Conservation (phyloP, 2,888 invertebrate species). For the Drosophila colorata region DNA sequence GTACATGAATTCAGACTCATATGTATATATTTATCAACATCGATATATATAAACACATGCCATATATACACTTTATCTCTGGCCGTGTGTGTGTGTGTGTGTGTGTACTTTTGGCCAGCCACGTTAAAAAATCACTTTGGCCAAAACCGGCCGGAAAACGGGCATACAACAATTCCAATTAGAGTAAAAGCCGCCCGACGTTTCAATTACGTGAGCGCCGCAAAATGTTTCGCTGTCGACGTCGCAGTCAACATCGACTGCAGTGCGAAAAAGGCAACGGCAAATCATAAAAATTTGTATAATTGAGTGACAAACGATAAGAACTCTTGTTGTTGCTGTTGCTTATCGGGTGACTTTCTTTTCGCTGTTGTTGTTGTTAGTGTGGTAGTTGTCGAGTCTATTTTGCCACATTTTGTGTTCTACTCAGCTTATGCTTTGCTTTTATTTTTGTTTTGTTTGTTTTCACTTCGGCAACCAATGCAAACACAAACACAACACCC, state of each 20-base stretch:
- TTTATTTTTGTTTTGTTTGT: conserved; percentile 55
- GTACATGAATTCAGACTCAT: neutral
- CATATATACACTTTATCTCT: conserved; percentile 12
- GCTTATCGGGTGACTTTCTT: conserved; percentile 52
- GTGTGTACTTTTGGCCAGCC: conserved; percentile 70
- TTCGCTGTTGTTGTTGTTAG: conserved; percentile 19
- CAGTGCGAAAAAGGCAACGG: conserved; percentile 46
- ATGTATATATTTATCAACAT: neutral
- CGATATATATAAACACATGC: too few species aligned
- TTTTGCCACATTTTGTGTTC: conserved; percentile 52
- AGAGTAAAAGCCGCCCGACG: conserved; percentile 65
- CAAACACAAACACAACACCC: conserved; percentile 37
- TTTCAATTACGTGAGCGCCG: conserved; percentile 72
- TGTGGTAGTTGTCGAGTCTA: conserved; percentile 30
- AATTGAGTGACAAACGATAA: conserved; percentile 74
- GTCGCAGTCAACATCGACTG: conserved; percentile 26
- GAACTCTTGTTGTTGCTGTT: conserved; percentile 37
- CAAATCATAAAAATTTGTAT: conserved; percentile 64
- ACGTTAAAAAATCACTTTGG: conserved; percentile 52
- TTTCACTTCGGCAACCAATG: conserved; percentile 39
- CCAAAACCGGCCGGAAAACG: conserved; percentile 79
- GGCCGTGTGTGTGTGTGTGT: conserved; percentile 7
- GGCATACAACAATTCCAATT: conserved; percentile 76
- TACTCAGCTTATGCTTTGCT: conserved; percentile 36
- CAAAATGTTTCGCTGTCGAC: conserved; percentile 24